phyloP scores from a whole-genome alignment of 2,113 vertebrate genomes.

The Proterorhinus semilunaris region DNA sequence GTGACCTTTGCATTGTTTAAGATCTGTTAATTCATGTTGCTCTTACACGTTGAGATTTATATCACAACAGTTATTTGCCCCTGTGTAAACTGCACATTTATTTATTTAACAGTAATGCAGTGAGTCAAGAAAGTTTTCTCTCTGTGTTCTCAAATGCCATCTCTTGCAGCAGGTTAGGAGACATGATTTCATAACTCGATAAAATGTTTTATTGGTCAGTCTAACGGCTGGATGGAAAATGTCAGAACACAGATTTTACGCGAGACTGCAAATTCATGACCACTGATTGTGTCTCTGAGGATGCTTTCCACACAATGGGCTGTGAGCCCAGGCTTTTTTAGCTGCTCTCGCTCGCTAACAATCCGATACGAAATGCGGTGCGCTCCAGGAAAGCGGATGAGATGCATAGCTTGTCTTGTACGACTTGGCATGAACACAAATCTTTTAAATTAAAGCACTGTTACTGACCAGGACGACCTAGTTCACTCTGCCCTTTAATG shows the following conservation, averaged over 20 bases:
- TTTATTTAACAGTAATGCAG: too few species aligned
- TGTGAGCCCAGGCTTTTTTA: slow-evolving; percentile 5
- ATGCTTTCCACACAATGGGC: slow-evolving; percentile 7
- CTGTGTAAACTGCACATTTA: too few species aligned
- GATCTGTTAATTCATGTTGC: too few species aligned
- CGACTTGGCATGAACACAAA: slow-evolving; percentile 60
- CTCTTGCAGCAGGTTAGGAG: background rate
- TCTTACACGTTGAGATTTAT: too few species aligned
- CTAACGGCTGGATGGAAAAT: background rate
- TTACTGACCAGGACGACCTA: slow-evolving; percentile 53
- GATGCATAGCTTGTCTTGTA: slow-evolving; percentile 55
- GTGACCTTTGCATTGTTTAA: too few species aligned
- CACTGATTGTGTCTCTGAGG: slow-evolving; percentile 7
- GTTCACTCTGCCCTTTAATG: slow-evolving; percentile 54
- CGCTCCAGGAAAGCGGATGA: slow-evolving; percentile 9
- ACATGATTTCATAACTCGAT: slow-evolving; percentile 11
- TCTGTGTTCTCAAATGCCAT: slow-evolving; percentile 1
- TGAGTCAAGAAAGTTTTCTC: too few species aligned
- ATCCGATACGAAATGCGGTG: background rate
- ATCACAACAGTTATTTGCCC: too few species aligned
- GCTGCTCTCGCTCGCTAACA: background rate
- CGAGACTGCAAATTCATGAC: slow-evolving; percentile 5
- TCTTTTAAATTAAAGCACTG: slow-evolving; percentile 66
- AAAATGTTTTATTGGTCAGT: background rate
- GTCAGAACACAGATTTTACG: slow-evolving; percentile 7